phyloP scores from a whole-genome alignment of 2,888 invertebrate species.

The Actias luna region DNA sequence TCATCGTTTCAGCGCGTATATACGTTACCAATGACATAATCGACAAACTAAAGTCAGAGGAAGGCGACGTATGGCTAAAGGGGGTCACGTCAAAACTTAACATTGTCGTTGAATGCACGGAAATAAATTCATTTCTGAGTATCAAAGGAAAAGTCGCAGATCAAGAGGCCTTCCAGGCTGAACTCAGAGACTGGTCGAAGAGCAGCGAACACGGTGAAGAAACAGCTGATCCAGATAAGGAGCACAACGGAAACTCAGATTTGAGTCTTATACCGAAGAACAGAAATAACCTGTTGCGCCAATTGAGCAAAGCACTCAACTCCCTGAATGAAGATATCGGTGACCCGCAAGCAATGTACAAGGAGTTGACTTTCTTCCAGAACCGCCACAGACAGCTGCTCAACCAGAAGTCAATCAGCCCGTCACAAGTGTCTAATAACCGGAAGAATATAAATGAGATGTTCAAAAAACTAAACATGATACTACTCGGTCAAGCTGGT shows the following conservation, averaged over 20 bases:
- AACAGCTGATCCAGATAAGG: slow-evolving; percentile 27
- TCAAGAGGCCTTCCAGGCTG: slow-evolving; percentile 77
- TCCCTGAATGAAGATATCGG: slow-evolving; percentile 72
- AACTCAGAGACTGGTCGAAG: slow-evolving; percentile 65
- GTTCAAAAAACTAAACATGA: slow-evolving; percentile 79
- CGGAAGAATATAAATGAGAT: slow-evolving; percentile 66
- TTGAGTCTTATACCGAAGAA: slow-evolving; percentile 58
- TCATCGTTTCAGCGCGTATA: slow-evolving; percentile 70
- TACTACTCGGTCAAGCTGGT: slow-evolving; percentile 82
- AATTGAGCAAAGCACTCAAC: slow-evolving; percentile 56
- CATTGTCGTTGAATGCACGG: slow-evolving; percentile 60
- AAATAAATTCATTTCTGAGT: slow-evolving; percentile 58
- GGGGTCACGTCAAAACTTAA: slow-evolving; percentile 53
- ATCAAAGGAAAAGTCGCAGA: slow-evolving; percentile 73
- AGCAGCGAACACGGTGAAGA: slow-evolving; percentile 27
- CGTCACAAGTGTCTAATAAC: slow-evolving; percentile 51
- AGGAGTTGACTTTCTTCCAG: slow-evolving; percentile 67
- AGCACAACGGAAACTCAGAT: slow-evolving; percentile 23
- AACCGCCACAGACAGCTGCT: slow-evolving; percentile 64
- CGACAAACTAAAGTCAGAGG: slow-evolving; percentile 67
- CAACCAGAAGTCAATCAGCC: slow-evolving; percentile 57
- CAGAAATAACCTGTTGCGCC: slow-evolving; percentile 50
- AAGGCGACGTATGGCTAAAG: slow-evolving; percentile 72
- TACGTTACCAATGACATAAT: slow-evolving; percentile 73
- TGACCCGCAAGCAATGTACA: slow-evolving; percentile 70